phyloP scores from a whole-genome alignment of 2,113 vertebrate genomes.

The Pleuronectes platessa region DNA sequence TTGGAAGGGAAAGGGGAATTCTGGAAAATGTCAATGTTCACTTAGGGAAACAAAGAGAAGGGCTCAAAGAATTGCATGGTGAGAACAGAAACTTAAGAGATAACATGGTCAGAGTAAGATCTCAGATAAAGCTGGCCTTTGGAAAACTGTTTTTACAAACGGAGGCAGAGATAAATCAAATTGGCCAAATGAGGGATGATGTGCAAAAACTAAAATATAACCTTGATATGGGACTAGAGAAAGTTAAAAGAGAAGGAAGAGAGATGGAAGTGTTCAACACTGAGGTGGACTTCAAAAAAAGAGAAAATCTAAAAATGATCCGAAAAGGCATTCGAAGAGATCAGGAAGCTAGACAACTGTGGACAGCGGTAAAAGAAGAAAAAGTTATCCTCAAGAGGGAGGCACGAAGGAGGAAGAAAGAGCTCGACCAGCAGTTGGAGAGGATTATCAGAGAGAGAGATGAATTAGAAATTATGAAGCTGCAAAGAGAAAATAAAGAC shows the following conservation, averaged over 20 bases:
- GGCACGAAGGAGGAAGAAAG: constrained; percentile 24
- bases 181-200: neutral
- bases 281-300: constrained; percentile 40
- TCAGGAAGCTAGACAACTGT: constrained; percentile 26
- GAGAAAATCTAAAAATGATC: constrained; percentile 35
- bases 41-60: constrained; percentile 40
- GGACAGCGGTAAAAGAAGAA: constrained; percentile 33
- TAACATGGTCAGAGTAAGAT: constrained; percentile 35
- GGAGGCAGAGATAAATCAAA: constrained; percentile 19
- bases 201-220: constrained; percentile 28
- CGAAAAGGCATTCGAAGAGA: constrained; percentile 25
- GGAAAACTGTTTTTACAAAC: constrained; percentile 1
- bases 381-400: constrained; percentile 34
- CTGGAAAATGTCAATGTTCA: constrained; percentile 32
- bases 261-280: constrained; percentile 53
- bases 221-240: constrained; percentile 16
- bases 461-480: constrained; percentile 35
- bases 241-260: constrained; percentile 43
- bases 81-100: constrained; percentile 29
- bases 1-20: constrained; percentile 13
- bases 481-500: constrained; percentile 15
- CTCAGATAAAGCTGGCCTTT: constrained; percentile 14
- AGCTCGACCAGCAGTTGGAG: constrained; percentile 33
- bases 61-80: constrained; percentile 17
- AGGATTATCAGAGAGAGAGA: constrained; percentile 45